Evolutionary conservation across 2,888 invertebrate species (phyloP).

Genomic region (Melipona beecheii): DNA sequence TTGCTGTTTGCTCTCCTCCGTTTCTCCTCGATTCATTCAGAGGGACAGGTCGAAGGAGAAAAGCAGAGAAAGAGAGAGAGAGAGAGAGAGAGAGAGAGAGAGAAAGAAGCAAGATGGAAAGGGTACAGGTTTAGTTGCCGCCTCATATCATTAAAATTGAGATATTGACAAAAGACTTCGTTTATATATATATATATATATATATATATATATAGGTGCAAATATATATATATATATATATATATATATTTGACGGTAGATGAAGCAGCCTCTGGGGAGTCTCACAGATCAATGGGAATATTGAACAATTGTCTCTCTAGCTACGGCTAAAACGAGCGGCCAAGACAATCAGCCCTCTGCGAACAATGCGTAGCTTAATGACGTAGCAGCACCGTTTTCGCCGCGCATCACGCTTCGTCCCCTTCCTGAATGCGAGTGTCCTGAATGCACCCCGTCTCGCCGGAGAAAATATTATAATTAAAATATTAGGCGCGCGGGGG

Average conservation of each 20-base stretch:
- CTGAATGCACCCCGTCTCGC: constrained; percentile 43
- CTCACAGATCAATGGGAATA: constrained; percentile 84
- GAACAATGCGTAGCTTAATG: constrained; percentile 84
- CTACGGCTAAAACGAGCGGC: constrained; percentile 82
- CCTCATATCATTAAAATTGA: constrained; percentile 83
- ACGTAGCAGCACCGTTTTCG: constrained; percentile 81
- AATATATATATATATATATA: constrained; percentile 53
- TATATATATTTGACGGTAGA: constrained; percentile 61
- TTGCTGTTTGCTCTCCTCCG: constrained; percentile 28
- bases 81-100: constrained; percentile 26
- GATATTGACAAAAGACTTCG: constrained; percentile 82
- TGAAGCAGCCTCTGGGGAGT: constrained; percentile 73
- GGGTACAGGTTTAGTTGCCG: constrained; percentile 61
- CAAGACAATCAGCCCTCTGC: constrained; percentile 83
- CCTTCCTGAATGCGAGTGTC: constrained; percentile 29
- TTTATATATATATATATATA: constrained; percentile 40
- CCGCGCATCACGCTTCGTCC: constrained; percentile 63
- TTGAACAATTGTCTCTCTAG: constrained; percentile 84
- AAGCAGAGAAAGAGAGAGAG: constrained; percentile 29
- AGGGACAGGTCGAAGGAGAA: constrained; percentile 21
- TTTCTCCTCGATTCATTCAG: constrained; percentile 35
- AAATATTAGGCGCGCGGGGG: constrained; percentile 44
- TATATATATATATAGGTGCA: constrained; percentile 44
- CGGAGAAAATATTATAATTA: constrained; percentile 60
- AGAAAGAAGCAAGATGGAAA: not conserved